Percentiles rank a stretch among this genome's conserved stretches.
phyloP scores from a whole-genome alignment of 1,140 invertebrate genomes.

The Aleiodes sp. region DNA sequence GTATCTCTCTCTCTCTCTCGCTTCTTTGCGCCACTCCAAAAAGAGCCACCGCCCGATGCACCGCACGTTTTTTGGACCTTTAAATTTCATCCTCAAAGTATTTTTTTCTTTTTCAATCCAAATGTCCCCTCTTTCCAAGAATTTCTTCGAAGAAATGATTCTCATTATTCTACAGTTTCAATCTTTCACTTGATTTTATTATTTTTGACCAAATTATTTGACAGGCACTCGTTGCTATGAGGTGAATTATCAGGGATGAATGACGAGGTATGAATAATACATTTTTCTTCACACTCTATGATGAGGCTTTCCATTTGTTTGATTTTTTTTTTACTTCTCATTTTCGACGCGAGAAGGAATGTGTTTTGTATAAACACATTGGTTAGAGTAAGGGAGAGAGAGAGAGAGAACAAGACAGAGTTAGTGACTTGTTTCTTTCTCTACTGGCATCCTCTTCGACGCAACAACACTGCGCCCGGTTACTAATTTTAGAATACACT shows the following conservation, averaged over 20 bases:
- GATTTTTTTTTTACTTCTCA: neutral
- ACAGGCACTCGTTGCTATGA: neutral
- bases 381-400: too few species aligned
- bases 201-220: too few species aligned
- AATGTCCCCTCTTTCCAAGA: too few species aligned
- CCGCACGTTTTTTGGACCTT: neutral
- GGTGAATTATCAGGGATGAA: neutral
- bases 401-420: neutral
- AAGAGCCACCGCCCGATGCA: conserved; percentile 53
- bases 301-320: neutral
- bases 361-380: neutral
- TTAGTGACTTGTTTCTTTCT: conserved; percentile 6
- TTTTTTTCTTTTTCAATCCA: too few species aligned
- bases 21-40: neutral
- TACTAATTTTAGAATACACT: conserved; percentile 11
- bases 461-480: neutral
- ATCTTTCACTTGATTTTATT: too few species aligned
- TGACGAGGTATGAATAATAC: conserved; percentile 8
- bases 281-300: neutral
- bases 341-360: conserved; percentile 3
- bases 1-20: neutral
- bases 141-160: too few species aligned
- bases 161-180: too few species aligned
- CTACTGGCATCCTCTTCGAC: neutral
- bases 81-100: neutral